Conservation (phyloP, 2,113 vertebrate species). For the Hydropotes inermis region DNA sequence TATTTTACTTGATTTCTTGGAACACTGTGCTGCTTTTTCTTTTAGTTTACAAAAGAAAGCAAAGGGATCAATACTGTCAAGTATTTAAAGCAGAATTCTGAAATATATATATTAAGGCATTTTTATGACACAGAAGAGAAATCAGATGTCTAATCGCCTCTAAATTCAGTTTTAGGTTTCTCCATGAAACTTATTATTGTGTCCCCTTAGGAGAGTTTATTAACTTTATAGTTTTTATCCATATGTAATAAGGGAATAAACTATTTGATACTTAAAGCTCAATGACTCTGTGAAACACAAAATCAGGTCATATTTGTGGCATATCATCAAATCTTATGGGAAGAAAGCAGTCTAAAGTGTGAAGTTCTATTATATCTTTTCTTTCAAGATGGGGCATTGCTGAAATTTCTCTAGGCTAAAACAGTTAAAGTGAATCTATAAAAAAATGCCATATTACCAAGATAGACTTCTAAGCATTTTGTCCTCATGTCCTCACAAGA, state of each 20-base stretch:
- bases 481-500: not conserved
- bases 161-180: slow-evolving; percentile 19
- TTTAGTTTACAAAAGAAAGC: not conserved
- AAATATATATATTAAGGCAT: not conserved
- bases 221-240: not conserved
- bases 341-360: not conserved
- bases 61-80: not conserved
- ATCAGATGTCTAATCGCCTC: not conserved
- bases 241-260: not conserved
- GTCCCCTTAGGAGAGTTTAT: not conserved
- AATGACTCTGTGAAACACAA: not conserved
- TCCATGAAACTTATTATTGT: not conserved
- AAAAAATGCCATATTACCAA: not conserved
- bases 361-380: slow-evolving; percentile 6
- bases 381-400: not conserved
- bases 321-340: not conserved
- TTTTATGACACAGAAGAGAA: not conserved
- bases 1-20: slow-evolving; percentile 7
- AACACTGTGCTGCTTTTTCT: not conserved
- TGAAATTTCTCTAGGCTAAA: slow-evolving; percentile 32
- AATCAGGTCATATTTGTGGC: slow-evolving; percentile 17
- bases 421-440: slow-evolving; percentile 10
- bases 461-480: not conserved
- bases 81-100: not conserved
- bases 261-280: slow-evolving; percentile 4